phyloP scores from a whole-genome alignment of 2,797 vertebrate species.

The Botia almorhae region DNA sequence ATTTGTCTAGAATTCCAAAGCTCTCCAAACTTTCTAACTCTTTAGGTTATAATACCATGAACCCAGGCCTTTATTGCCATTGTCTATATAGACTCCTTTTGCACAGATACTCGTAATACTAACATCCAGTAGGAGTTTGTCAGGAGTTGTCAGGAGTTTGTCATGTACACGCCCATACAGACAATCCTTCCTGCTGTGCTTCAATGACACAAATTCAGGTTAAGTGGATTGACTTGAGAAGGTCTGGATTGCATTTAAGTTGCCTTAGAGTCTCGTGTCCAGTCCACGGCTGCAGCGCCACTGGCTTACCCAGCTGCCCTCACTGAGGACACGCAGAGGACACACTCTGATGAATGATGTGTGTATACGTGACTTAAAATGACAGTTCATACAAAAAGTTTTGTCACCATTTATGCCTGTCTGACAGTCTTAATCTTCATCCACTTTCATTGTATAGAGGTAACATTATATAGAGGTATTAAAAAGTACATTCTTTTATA shows the following conservation, averaged over 20 bases:
- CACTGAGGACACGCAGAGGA: constrained; percentile 31
- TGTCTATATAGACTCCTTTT: background rate
- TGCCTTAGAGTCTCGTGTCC: constrained; percentile 76
- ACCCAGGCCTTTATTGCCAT: background rate
- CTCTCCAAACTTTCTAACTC: too few species aligned
- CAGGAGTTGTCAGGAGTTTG: background rate
- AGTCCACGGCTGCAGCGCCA: constrained; percentile 63
- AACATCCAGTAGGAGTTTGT: constrained; percentile 23
- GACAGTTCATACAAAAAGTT: background rate
- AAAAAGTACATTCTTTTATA: background rate
- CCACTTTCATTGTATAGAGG: background rate
- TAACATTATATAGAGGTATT: too few species aligned
- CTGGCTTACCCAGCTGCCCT: constrained; percentile 59
- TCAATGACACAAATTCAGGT: constrained; percentile 78
- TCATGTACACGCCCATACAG: constrained; percentile 44
- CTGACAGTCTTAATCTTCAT: background rate
- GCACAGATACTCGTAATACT: constrained; percentile 8
- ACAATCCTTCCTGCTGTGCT: constrained; percentile 63
- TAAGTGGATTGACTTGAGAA: constrained; percentile 80
- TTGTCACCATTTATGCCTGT: too few species aligned
- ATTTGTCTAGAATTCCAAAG: too few species aligned
- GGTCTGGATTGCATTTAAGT: constrained; percentile 74
- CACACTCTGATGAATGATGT: constrained; percentile 4
- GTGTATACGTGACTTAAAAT: background rate
- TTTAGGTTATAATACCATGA: too few species aligned